phyloP scores from a whole-genome alignment of 2,797 vertebrate genomes.

The Vipera ursinii region DNA sequence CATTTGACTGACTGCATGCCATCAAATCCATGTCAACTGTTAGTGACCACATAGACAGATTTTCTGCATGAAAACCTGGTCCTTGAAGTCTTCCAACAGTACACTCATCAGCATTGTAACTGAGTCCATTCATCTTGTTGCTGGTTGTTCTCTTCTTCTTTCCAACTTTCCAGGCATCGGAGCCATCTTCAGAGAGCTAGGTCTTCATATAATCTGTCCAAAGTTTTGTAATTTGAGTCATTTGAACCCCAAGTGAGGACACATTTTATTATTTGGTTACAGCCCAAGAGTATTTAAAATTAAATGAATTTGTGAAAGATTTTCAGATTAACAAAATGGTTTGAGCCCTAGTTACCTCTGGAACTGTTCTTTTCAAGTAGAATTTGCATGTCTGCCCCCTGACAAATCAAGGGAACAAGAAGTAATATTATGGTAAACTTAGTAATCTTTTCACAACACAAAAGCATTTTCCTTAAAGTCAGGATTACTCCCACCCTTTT shows the following conservation, averaged over 20 bases:
- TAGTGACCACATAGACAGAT: background rate
- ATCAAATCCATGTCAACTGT: background rate
- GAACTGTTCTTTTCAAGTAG: background rate
- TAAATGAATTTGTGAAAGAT: background rate
- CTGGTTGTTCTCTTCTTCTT: background rate
- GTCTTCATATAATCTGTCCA: background rate
- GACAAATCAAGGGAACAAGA: background rate
- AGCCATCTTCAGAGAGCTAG: background rate
- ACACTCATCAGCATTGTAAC: background rate
- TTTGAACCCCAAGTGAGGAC: background rate
- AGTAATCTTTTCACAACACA: background rate
- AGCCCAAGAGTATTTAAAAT: background rate
- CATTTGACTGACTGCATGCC: background rate
- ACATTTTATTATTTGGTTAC: background rate
- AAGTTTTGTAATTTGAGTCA: background rate
- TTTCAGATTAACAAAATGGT: background rate
- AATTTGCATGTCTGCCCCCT: background rate
- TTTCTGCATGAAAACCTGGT: background rate
- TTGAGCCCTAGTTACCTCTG: background rate
- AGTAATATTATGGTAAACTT: background rate
- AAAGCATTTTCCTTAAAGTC: background rate
- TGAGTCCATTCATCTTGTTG: background rate
- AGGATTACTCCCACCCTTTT: background rate
- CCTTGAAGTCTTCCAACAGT: background rate
- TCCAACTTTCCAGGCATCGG: background rate